Evolutionary conservation across 2,888 invertebrate genomes (phyloP), one percentile per base, ranked within the genome.

Genomic region (Scrobipalpa atriplicella): DNA sequence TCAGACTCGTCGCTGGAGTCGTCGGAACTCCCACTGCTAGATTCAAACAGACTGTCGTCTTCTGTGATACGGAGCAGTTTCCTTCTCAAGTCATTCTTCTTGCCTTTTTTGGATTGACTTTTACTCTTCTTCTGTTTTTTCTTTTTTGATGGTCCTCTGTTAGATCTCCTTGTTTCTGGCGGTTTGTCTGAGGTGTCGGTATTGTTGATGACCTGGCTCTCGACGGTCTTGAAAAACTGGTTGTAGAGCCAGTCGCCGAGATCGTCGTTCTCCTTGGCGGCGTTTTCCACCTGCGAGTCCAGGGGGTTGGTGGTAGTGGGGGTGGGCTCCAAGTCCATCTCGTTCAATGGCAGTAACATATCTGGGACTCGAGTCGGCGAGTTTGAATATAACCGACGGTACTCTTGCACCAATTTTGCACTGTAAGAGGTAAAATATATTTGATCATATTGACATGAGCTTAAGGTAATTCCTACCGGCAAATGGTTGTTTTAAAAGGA

Each of bases 161-260:
- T 84, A 70, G 90, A 79, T 73, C 90, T 80, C 1, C n/a, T 75
- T 65, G 21, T 39, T 10, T 36, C 18, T 11, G 39, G 66, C 16
- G 7, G 13, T 11, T 13, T 60, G n/a, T 58, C 36, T 13, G 16
- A 62, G 62, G 75, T 76, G 5, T 77, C 78, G 11, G 90, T 86
- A 51, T 85, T 85, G 66, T 88, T 90, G 1, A 91, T 85, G 1
- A 90, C 87, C 82, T 90, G 89, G 60, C 80, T 87, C 72, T 92
- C 92, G 60, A 92, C 85, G 18, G 90, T 87, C 82, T 90, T 90
- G 68, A 90, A 91, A 68, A 92, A 92, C 69, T 92, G 90, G 69
- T 90, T 90, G 69, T 91, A 92, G 10, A 92, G 79, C 92, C 92
- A 92, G 69, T 91, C 89, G 18, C 91, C 84, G 41, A 92, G 79